These are phyloP conservation scores for Enhydra lutris DNA, from an alignment of 2,113 vertebrate species.

Conservation along the genomic window DNA sequence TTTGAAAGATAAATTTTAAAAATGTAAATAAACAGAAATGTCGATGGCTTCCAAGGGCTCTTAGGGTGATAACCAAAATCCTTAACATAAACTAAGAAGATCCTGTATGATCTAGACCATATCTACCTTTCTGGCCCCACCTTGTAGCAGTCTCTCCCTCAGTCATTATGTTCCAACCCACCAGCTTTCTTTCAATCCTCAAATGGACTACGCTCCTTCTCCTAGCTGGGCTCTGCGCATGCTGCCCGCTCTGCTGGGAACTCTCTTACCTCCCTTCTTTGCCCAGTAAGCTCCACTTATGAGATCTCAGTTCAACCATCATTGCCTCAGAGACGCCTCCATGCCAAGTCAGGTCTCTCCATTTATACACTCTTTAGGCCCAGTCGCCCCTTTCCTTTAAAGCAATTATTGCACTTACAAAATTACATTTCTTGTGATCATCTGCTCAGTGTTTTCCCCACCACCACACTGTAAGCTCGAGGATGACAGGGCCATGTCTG, in stretches of 20 bases:
- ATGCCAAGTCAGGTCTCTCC: not conserved
- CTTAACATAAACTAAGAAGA: not conserved
- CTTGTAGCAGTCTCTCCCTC: not conserved
- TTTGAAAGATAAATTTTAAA: slow-evolving; percentile 23
- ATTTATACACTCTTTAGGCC: not conserved
- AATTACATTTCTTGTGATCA: not conserved
- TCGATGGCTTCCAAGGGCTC: not conserved
- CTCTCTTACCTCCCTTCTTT: not conserved
- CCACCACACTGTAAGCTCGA: not conserved
- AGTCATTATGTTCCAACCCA: not conserved
- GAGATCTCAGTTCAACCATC: not conserved
- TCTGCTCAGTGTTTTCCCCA: not conserved
- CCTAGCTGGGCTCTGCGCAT: not conserved
- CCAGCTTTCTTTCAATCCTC: not conserved
- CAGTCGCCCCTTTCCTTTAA: not conserved
- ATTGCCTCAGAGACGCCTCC: not conserved
- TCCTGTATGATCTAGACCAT: not conserved
- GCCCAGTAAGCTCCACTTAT: not conserved
- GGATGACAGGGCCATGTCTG: not conserved
- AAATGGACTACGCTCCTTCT: not conserved
- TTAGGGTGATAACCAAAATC: slow-evolving; percentile 32
- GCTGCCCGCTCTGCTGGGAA: not conserved
- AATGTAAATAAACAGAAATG: slow-evolving; percentile 1
- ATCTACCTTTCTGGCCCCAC: not conserved
- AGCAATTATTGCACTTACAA: not conserved